A percentile compares a stretch with the other conserved stretches of the same genome.
Conservation (phyloP, 2,113 vertebrate species). For the Atrichornis clamosus region DNA sequence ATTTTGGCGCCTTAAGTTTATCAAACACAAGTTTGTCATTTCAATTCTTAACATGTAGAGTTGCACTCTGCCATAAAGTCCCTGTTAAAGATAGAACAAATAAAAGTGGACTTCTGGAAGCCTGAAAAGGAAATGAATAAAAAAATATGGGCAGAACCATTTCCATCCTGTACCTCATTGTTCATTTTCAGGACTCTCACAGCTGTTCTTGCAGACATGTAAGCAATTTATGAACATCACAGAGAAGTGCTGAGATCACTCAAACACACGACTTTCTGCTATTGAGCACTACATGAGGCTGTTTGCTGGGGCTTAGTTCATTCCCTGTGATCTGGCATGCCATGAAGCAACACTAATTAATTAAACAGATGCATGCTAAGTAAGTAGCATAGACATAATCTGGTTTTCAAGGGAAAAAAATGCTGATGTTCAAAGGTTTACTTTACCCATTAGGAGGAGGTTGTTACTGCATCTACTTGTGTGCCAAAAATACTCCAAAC, state of each 20-base stretch:
- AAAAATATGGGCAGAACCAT: neutral
- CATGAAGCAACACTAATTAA: neutral
- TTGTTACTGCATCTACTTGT: neutral
- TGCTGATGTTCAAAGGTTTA: neutral
- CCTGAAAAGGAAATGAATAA: neutral
- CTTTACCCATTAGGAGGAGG: neutral
- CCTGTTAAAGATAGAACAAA: neutral
- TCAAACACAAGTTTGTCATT: neutral
- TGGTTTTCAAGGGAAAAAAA: neutral
- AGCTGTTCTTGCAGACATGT: neutral
- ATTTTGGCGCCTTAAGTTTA: neutral
- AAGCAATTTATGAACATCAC: neutral
- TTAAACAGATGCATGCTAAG: neutral
- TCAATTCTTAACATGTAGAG: neutral
- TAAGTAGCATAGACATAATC: neutral
- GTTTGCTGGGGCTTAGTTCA: neutral
- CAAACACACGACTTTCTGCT: neutral
- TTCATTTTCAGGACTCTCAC: constrained; percentile 33
- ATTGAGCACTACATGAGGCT: neutral
- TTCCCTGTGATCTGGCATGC: neutral
- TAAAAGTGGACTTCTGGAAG: neutral
- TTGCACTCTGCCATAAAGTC: neutral
- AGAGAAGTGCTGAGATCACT: neutral
- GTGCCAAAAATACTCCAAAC: neutral
- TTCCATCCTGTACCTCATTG: neutral